These are phyloP conservation scores for Neelides sp. DNA, from an alignment of 1,140 invertebrate genomes.

Conservation along the genomic window DNA sequence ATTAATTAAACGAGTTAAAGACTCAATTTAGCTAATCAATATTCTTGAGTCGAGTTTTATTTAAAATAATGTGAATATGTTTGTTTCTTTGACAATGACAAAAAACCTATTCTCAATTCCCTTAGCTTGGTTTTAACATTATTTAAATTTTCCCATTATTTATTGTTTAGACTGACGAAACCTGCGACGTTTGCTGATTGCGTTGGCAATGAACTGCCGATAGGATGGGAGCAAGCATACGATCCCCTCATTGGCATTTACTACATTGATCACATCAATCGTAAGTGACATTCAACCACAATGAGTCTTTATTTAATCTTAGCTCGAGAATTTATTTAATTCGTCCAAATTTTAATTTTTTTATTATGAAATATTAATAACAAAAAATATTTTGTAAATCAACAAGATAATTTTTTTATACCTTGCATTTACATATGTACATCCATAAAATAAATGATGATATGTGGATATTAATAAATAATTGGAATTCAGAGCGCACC, in stretches of 20 bases:
- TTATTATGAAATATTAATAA: too few species aligned
- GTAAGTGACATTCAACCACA: slow-evolving; percentile 49
- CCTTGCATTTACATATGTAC: too few species aligned
- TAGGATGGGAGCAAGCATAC: slow-evolving; percentile 91
- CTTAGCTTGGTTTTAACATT: too few species aligned
- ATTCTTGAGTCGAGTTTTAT: too few species aligned
- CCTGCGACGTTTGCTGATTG: slow-evolving; percentile 94
- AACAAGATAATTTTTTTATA: not conserved
- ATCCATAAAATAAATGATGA: slow-evolving; percentile 5
- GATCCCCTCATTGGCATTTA: slow-evolving; percentile 86
- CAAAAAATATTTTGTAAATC: not conserved
- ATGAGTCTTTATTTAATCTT: not conserved
- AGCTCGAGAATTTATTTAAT: not conserved
- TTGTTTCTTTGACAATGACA: too few species aligned
- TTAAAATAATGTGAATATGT: too few species aligned
- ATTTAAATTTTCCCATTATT: too few species aligned
- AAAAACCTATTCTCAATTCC: too few species aligned
- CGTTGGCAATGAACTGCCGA: slow-evolving; percentile 87
- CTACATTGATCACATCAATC: slow-evolving; percentile 91
- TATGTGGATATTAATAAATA: slow-evolving; percentile 34
- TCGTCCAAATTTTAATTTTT: not conserved
- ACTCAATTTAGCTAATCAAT: too few species aligned
- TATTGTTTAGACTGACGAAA: slow-evolving; percentile 66
- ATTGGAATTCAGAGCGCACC: slow-evolving; percentile 79
- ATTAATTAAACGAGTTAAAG: too few species aligned